Percentiles rank a stretch among this genome's conserved stretches.
phyloP scores from a whole-genome alignment of 2,888 invertebrate genomes.

The Sinhomidia bicolor region DNA sequence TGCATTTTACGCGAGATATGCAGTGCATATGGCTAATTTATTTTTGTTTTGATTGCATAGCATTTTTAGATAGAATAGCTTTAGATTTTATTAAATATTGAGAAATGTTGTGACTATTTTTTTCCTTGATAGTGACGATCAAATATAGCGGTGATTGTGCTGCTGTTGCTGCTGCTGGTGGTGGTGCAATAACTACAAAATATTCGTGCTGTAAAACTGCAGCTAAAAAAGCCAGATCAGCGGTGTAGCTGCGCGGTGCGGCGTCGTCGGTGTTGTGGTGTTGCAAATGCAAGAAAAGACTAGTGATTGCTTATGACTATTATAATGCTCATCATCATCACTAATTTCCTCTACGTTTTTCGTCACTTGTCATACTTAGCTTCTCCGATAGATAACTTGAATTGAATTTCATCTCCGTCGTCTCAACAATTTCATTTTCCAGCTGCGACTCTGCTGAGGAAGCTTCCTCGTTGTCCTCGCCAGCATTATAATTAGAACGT shows the following conservation, averaged over 20 bases:
- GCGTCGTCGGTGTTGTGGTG: not conserved
- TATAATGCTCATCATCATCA: not conserved
- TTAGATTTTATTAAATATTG: constrained; percentile 29
- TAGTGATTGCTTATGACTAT: not conserved
- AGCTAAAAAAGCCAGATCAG: constrained; percentile 6
- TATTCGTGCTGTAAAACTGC: not conserved
- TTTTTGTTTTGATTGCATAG: constrained; percentile 20
- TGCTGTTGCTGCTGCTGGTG: not conserved
- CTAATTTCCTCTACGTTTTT: not conserved
- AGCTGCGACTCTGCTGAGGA: constrained; percentile 40
- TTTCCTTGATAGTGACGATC: constrained; percentile 25
- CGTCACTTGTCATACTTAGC: constrained; percentile 62
- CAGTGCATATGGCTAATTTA: constrained; percentile 12
- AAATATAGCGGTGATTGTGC: not conserved
- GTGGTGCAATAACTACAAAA: constrained; percentile 12
- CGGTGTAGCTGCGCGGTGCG: not conserved
- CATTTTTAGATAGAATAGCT: not conserved
- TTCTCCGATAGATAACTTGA: constrained; percentile 63
- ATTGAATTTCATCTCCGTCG: constrained; percentile 45
- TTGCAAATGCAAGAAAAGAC: constrained; percentile 20
- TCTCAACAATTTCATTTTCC: constrained; percentile 64
- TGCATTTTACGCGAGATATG: not conserved
- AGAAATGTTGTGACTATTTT: constrained; percentile 19
- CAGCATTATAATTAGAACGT: not conserved
- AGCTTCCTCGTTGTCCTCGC: too few relatives aligned